These are phyloP conservation scores for Palythoa heliodiscus DNA, from an alignment of 92 coral and sea anemone species.

Conservation along the genomic window DNA sequence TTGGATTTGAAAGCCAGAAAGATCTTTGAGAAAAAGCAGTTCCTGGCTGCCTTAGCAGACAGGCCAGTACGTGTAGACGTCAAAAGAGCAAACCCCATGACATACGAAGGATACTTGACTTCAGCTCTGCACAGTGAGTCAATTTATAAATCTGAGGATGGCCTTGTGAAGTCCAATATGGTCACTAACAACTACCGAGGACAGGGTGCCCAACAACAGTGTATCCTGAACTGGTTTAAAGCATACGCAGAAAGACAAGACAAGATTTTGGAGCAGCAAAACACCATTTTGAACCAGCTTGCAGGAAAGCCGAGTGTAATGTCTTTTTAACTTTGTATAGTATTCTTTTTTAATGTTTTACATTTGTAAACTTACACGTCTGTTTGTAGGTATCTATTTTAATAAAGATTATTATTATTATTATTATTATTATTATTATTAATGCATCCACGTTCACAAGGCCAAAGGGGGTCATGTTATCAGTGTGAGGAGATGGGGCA, in stretches of 20 bases:
- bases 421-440: no score
- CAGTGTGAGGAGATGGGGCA: conserved; percentile 20
- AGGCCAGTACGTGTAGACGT: neutral
- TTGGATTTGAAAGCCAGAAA: conserved; percentile 13
- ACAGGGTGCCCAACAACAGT: neutral
- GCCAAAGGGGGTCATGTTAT: neutral
- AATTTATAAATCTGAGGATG: neutral
- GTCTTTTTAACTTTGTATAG: no score
- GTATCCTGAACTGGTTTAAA: conserved; percentile 9
- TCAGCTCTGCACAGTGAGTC: conserved; percentile 1
- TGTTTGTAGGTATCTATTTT: no score
- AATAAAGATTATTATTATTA: no score
- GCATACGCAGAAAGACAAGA: neutral
- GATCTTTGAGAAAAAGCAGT: conserved; percentile 19
- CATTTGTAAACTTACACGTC: no score
- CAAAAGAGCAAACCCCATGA: conserved; percentile 2
- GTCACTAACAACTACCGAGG: neutral
- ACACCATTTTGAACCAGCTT: conserved; percentile 2
- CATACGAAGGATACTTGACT: conserved; percentile 1
- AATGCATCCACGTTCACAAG: neutral
- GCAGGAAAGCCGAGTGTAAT: neutral
- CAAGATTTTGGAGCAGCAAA: conserved; percentile 2
- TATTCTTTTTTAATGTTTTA: no score
- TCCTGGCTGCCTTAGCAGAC: conserved; percentile 9
- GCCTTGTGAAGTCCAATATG: neutral